Conservation (phyloP, 2,797 vertebrate species). For the Chiropotes sagulatus region DNA sequence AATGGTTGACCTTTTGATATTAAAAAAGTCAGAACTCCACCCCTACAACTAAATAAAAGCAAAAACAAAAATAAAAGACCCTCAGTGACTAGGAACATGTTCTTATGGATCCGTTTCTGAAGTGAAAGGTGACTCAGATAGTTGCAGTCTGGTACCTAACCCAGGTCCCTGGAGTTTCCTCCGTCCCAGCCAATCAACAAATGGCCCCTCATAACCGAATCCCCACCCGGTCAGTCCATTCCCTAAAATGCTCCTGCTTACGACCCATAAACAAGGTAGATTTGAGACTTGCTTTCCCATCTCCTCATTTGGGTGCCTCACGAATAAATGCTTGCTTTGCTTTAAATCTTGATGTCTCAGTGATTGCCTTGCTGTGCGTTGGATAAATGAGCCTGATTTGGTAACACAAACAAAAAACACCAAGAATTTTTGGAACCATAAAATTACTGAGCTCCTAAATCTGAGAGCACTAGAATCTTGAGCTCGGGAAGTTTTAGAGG, state of each 20-base stretch:
- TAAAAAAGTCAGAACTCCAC: not conserved
- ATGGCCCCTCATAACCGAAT: not conserved
- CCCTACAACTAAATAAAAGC: not conserved
- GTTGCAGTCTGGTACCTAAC: not conserved
- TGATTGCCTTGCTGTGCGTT: not conserved
- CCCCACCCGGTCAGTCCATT: not conserved
- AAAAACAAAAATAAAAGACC: not conserved
- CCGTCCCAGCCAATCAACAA: not conserved
- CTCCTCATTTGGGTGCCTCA: not conserved
- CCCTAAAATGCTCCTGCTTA: not conserved
- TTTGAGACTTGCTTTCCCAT: not conserved
- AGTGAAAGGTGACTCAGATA: not conserved
- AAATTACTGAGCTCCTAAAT: not conserved
- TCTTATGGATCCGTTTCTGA: not conserved
- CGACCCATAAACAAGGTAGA: not conserved
- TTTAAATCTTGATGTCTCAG: not conserved
- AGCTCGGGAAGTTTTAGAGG: not conserved
- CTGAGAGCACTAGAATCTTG: not conserved
- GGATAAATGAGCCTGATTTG: not conserved
- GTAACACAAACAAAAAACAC: not conserved
- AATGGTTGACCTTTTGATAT: not conserved
- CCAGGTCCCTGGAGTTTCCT: not conserved
- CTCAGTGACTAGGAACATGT: not conserved
- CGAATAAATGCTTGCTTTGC: not conserved
- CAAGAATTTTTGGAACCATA: not conserved